A percentile compares a stretch with the other conserved stretches of the same genome.
phyloP scores from a whole-genome alignment of 2,113 vertebrate genomes.

The Pyxicephalus adspersus region DNA sequence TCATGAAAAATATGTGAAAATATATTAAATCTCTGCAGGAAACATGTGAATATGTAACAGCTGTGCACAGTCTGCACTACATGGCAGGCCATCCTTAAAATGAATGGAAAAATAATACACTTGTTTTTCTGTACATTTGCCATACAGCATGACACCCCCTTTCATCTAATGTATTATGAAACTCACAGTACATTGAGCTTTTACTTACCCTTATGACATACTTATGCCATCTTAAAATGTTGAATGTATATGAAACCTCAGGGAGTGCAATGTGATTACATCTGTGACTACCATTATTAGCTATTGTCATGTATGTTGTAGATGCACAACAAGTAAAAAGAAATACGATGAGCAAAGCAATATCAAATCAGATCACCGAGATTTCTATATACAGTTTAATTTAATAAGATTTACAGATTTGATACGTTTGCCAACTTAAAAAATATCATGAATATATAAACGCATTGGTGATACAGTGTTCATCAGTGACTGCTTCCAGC shows the following conservation, averaged over 20 bases:
- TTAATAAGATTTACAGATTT: too few species aligned
- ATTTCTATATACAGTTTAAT: too few species aligned
- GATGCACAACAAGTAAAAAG: too few species aligned
- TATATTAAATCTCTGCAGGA: conserved; percentile 22
- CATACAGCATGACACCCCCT: conserved; percentile 7
- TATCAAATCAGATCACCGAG: too few species aligned
- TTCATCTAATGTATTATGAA: conserved; percentile 9
- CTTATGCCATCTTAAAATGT: not conserved
- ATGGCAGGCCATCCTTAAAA: not conserved
- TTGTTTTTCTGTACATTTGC: conserved; percentile 18
- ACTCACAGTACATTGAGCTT: not conserved
- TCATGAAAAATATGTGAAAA: not conserved
- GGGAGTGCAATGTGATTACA: conserved; percentile 7
- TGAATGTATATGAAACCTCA: not conserved
- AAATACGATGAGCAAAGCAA: too few species aligned
- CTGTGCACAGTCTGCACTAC: not conserved
- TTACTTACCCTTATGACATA: not conserved
- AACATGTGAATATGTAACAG: not conserved
- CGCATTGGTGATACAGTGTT: too few species aligned
- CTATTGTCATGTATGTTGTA: not conserved
- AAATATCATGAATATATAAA: too few species aligned
- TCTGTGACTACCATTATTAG: not conserved
- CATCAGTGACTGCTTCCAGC: too few species aligned
- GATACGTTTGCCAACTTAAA: too few species aligned
- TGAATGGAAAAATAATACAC: not conserved